Percentiles rank a stretch among this genome's conserved stretches.
phyloP scores from a whole-genome alignment of 37 sponge, comb jelly and placozoan genomes.

The Hexactinellida sp. region DNA sequence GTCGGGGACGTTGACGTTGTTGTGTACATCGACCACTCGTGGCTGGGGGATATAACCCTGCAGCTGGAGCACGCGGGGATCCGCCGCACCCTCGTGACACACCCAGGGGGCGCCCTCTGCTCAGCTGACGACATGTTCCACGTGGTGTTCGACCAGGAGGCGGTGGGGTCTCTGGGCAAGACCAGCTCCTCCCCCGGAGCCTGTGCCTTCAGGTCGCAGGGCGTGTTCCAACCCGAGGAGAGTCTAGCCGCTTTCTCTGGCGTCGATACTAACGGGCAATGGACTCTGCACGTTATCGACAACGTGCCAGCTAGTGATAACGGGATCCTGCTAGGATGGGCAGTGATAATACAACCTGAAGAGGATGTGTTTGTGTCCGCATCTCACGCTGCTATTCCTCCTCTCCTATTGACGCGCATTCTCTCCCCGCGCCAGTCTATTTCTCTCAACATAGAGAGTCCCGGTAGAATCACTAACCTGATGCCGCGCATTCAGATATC shows the following conservation, averaged over 20 bases:
- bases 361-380: constrained; percentile 41
- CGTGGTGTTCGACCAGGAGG: constrained; percentile 42
- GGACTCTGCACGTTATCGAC: constrained; percentile 65
- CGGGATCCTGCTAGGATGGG: constrained; percentile 56
- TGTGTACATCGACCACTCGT: constrained; percentile 74
- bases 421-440: not conserved
- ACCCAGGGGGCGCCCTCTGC: constrained; percentile 61
- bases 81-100: constrained; percentile 38
- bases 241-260: constrained; percentile 41
- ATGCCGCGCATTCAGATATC: constrained; percentile 47
- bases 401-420: constrained; percentile 23
- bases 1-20: constrained; percentile 63
- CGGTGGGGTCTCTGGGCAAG: constrained; percentile 37
- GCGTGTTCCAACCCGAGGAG: constrained; percentile 48
- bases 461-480: constrained; percentile 49
- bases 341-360: constrained; percentile 56
- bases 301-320: constrained; percentile 42
- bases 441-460: constrained; percentile 28
- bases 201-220: constrained; percentile 55
- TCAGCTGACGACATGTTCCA: constrained; percentile 37
- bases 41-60: constrained; percentile 65
- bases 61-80: constrained; percentile 52
- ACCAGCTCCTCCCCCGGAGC: constrained; percentile 46
- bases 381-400: constrained; percentile 54
- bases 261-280: constrained; percentile 39